Evolutionary conservation across 2,888 invertebrate genomes (phyloP).

Genomic region (Chrysopilus asiliformis): DNA sequence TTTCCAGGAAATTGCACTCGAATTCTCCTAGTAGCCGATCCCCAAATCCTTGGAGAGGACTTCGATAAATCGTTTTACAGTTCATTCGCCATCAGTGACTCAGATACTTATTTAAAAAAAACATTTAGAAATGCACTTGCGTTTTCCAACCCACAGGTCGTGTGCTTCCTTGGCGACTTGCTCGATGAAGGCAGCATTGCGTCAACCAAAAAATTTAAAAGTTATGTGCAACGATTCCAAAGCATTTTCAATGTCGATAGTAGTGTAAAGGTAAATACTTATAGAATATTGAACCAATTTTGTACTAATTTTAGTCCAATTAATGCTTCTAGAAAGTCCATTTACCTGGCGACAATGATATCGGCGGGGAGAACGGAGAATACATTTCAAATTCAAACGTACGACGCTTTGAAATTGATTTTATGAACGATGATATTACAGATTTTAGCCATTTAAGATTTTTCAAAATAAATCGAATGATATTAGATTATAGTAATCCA

Average conservation of each 20-base stretch:
- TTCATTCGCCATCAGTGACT: conserved; percentile 67
- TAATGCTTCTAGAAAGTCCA: conserved; percentile 41
- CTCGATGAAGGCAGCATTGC: conserved; percentile 89
- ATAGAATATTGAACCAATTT: too few relatives aligned
- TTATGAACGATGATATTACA: conserved; percentile 53
- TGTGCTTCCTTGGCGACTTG: conserved; percentile 86
- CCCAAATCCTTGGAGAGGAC: conserved; percentile 76
- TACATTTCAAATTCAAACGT: conserved; percentile 53
- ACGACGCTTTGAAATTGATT: conserved; percentile 57
- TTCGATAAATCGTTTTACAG: conserved; percentile 57
- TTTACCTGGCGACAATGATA: conserved; percentile 94
- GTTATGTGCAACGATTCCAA: conserved; percentile 61
- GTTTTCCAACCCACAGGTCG: conserved; percentile 64
- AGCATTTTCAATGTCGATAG: conserved; percentile 39
- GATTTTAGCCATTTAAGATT: conserved; percentile 47
- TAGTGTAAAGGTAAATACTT: conserved; percentile 22
- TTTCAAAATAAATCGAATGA: conserved; percentile 61
- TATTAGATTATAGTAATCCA: conserved; percentile 44
- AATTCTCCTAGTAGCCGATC: conserved; percentile 72
- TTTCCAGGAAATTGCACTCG: conserved; percentile 42
- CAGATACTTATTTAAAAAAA: conserved; percentile 69
- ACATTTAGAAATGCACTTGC: conserved; percentile 61
- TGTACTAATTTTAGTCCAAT: too few relatives aligned
- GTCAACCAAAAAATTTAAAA: conserved; percentile 51
- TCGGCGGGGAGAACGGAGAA: conserved; percentile 80